phyloP scores from a whole-genome alignment of 2,113 vertebrate genomes.

The Takifugu flavidus region DNA sequence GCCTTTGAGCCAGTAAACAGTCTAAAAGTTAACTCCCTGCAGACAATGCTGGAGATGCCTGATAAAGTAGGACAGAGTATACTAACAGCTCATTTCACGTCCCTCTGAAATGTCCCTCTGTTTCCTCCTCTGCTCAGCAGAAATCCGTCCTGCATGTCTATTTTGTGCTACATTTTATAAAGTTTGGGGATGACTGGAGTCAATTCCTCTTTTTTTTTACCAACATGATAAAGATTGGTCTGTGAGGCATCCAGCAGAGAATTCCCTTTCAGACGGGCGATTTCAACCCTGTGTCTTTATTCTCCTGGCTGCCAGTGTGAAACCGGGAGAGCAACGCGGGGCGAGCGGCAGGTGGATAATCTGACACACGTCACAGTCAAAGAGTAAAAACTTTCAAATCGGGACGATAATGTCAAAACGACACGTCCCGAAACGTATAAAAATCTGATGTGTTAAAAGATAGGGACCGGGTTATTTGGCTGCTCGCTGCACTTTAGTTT shows the following conservation, averaged over 20 bases:
- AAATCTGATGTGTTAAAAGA: conserved; percentile 14
- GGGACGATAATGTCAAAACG: conserved; percentile 54
- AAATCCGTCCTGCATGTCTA: too few relatives aligned
- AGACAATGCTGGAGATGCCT: conserved; percentile 61
- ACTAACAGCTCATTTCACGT: conserved; percentile 38
- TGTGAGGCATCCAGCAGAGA: conserved; percentile 54
- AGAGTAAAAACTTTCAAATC: conserved; percentile 63
- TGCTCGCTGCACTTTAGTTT: not conserved
- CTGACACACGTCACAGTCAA: conserved; percentile 57
- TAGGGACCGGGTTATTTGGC: not conserved
- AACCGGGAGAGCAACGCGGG: conserved; percentile 58
- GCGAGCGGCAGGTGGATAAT: conserved; percentile 62
- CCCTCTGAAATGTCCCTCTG: conserved; percentile 17
- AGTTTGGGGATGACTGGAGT: too few relatives aligned
- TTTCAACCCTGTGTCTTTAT: conserved; percentile 71
- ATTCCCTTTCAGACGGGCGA: conserved; percentile 37
- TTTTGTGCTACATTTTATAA: too few relatives aligned
- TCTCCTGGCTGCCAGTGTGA: conserved; percentile 58
- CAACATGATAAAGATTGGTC: conserved; percentile 27
- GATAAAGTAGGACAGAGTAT: conserved; percentile 57
- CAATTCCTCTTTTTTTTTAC: too few relatives aligned
- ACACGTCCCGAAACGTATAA: conserved; percentile 31
- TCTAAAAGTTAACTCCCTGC: conserved; percentile 72
- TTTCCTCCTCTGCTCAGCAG: conserved; percentile 20
- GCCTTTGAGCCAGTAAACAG: conserved; percentile 81